Conservation (phyloP, 53 echinoderm and acorn worm genomes). For the Stichopus horrens region DNA sequence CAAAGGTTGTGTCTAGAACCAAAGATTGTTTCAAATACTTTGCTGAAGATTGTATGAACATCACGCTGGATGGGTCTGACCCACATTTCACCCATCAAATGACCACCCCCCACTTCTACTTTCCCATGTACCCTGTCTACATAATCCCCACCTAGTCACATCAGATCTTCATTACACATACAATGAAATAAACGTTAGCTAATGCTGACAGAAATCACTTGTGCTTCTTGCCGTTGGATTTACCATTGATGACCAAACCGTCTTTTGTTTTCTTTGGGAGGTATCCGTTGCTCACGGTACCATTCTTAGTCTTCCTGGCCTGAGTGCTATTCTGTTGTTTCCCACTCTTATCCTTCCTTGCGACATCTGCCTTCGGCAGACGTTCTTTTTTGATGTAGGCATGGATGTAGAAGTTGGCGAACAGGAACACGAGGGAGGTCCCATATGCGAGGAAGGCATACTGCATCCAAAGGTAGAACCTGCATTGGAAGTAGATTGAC, state of each 20-base stretch:
- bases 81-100: too few relatives aligned
- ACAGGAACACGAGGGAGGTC: constrained; percentile 81
- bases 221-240: constrained; percentile 15
- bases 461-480: constrained; percentile 95
- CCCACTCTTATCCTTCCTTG: neutral
- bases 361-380: constrained; percentile 65
- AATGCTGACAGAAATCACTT: constrained; percentile 4
- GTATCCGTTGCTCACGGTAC: neutral
- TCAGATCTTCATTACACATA: too few relatives aligned
- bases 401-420: constrained; percentile 97
- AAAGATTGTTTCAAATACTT: too few relatives aligned
- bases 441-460: constrained; percentile 76
- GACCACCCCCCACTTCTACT: too few relatives aligned
- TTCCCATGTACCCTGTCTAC: too few relatives aligned
- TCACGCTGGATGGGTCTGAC: too few relatives aligned
- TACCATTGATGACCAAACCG: neutral
- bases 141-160: too few relatives aligned
- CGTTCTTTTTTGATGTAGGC: constrained; percentile 85
- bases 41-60: too few relatives aligned
- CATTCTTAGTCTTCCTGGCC: constrained; percentile 17
- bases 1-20: too few relatives aligned
- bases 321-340: neutral
- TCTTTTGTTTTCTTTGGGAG: constrained; percentile 27
- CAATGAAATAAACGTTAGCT: too few relatives aligned
- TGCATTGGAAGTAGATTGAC: constrained; percentile 87